These are phyloP conservation scores for Rhegmatorhina hoffmannsi DNA, from an alignment of 2,113 vertebrate genomes.

Conservation along the genomic window DNA sequence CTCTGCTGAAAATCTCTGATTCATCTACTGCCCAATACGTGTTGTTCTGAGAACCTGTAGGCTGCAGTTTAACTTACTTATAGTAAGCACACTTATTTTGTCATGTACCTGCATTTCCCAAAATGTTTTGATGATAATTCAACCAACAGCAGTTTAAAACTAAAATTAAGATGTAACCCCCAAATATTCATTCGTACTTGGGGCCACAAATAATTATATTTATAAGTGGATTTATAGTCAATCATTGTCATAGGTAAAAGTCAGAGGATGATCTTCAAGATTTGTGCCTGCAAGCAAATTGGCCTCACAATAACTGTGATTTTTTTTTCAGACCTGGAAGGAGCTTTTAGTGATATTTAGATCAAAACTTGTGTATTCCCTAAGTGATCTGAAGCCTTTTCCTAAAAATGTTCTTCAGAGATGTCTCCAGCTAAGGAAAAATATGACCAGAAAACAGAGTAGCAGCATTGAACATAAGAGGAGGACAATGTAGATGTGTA, in stretches of 20 bases:
- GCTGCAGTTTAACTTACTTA: background rate
- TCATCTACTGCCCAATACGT: background rate
- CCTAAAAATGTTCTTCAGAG: background rate
- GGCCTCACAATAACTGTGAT: background rate
- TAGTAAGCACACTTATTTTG: background rate
- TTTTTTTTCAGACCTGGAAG: background rate
- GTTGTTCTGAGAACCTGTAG: background rate
- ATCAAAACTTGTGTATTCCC: background rate
- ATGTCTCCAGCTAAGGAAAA: background rate
- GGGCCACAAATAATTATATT: background rate
- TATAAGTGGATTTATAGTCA: background rate
- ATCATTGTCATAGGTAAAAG: background rate
- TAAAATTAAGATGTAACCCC: background rate
- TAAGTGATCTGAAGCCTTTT: background rate
- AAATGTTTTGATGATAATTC: background rate
- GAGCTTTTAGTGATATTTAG: background rate
- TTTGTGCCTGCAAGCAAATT: background rate
- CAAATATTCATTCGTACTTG: background rate
- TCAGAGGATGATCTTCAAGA: background rate
- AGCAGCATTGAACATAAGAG: background rate
- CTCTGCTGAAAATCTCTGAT: constrained; percentile 16
- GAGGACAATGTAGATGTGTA: accelerated
- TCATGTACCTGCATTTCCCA: background rate
- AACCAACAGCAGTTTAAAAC: background rate
- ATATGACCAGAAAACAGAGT: background rate